Evolutionary conservation across 2,797 vertebrate species (phyloP), one percentile per base, ranked within the genome.

Genomic region (Myotis myotis): DNA sequence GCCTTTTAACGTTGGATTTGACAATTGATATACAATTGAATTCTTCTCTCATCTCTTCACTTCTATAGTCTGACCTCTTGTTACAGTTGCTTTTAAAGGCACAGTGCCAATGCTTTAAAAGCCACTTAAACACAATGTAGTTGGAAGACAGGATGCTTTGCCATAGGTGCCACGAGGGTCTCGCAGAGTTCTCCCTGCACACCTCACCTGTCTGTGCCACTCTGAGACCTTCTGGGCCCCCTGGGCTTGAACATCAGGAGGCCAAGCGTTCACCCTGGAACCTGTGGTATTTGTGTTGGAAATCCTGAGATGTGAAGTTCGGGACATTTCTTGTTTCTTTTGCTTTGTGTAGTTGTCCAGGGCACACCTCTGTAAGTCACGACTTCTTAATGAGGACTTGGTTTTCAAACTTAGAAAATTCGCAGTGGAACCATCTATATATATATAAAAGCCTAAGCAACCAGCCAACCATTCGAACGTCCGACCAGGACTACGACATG

Each of bases 41-140:
- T 93, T 95, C 36, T 94, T 95, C 75, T 89, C 62, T 96, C 55
- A 47, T 70, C 44, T 86, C 82, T 94, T 95, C 78, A 86, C 0
- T 93, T 92, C 94, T 96, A 64, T 70, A 83, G 68, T 74, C 30
- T 86, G 87, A 96, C 85, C 79, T 96, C 70, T 87, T 78, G 68
- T 93, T 88, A 90, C 33, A 88, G 88, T 30, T 7, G 22, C 57
- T 90, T 97, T 95, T 84, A 96, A 94, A 92, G 74, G 71, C 41
- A 82, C 6, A 0, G 5, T 94, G 36, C 33, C 92, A 88, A 49
- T 38, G n/a, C 79, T 88, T 88, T 96, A 91, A 95, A 92, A 91
- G 53, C 47, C 90, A 83, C 71, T 87, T 96, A 88, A 74, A 82
- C 16, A 78, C 80, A 76, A 68, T 53, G 22, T 62, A 38, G 84